Evolutionary conservation across 2,113 vertebrate genomes (phyloP), one percentile per base, ranked within the genome.

Genomic region (Gymnocephalus cernua): DNA sequence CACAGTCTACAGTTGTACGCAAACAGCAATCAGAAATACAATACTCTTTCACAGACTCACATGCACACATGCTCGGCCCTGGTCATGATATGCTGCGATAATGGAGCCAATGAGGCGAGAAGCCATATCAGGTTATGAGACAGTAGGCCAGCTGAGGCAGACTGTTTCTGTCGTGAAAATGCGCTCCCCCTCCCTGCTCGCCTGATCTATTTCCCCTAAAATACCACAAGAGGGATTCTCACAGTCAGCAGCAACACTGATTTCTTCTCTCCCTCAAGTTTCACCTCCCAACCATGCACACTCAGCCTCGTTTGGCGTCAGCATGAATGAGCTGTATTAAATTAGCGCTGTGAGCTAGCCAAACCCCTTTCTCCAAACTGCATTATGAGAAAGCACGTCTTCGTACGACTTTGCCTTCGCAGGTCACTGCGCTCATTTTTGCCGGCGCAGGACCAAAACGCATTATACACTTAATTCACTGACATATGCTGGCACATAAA

Each of bases 381-480:
- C 68, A 79, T 84, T 51, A 77, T 57, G 21, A 71, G 35, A 45
- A 72, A 35, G 53, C 70, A 67, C 75, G 84, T 85, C 84, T 87
- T 74, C 11, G 27, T 62, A 76, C 15, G 48, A 73, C 62, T 84
- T 76, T 29, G 59, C 70, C 64, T 84, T 54, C 59, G 53, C 86
- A 73, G 87, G 85, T 91, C 89, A 91, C 74, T 80, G 63, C 76
- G 14, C 73, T 80, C 75, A 54, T 88, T 84, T 79, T 79, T 53
- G 44, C 14, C 6, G 18, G 29, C 59, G 51, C 47, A n/a, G 25
- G 58, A 47, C 76, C 57, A 4, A 47, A 81, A 68, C n/a, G 23
- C 74, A 61, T 14, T 41, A 56, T 64, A 50, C 68, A 59, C 25
- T 64, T 65, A 51, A 85, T 65, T 81, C 56, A 45, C 72, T 48